Evolutionary conservation across 1,140 invertebrate species (phyloP).

Genomic region (Drosophila virilis): DNA sequence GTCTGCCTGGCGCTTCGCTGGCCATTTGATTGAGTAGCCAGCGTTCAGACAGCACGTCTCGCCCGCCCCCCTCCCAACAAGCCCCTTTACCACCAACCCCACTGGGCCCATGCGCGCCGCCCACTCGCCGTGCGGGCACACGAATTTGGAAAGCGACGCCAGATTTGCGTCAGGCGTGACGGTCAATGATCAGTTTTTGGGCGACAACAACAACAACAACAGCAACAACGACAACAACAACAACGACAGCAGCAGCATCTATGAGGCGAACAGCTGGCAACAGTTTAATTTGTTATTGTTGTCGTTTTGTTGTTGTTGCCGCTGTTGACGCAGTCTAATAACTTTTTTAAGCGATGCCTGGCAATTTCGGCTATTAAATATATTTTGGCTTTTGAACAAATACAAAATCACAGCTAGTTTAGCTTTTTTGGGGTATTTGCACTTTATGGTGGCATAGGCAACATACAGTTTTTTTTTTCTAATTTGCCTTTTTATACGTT

Average conservation of each 20-base stretch:
- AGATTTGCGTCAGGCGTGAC: conserved; percentile 73
- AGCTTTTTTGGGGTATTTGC: conserved; percentile 4
- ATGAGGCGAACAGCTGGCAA: conserved; percentile 26
- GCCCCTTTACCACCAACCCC: no score
- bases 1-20: conserved; percentile 41
- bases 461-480: no score
- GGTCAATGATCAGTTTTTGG: conserved; percentile 79
- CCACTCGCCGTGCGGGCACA: conserved; percentile 63
- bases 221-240: conserved; percentile 31
- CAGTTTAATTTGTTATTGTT: conserved; percentile 21
- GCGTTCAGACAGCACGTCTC: conserved; percentile 21
- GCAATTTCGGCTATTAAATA: conserved; percentile 57
- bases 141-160: conserved; percentile 69
- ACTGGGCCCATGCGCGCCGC: conserved; percentile 6
- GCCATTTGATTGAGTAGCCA: conserved; percentile 50
- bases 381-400: conserved; percentile 54
- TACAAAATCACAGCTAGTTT: conserved; percentile 26
- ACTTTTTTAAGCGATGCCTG: conserved; percentile 65
- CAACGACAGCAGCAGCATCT: conserved; percentile 15
- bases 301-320: conserved; percentile 23
- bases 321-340: conserved; percentile 78
- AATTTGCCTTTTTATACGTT: no score
- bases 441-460: not conserved
- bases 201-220: conserved; percentile 41
- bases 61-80: conserved; percentile 7